A percentile compares a stretch with the other conserved stretches of the same genome.
Conservation (phyloP, 2,797 vertebrate genomes). For the Liparis tanakae region DNA sequence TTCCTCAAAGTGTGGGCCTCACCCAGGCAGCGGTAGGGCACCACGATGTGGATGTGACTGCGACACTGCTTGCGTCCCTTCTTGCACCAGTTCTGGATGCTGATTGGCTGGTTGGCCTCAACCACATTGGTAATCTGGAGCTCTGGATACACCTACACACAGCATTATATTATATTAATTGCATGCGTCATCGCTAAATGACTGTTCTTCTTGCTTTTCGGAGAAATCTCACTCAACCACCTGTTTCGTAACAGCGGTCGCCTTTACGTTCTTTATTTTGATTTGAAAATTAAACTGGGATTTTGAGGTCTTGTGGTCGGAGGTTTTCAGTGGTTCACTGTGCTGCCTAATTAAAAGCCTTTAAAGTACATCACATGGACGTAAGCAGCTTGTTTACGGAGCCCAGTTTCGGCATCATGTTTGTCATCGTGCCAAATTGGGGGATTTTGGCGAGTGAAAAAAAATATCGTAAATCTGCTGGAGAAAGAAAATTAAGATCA, state of each 20-base stretch:
- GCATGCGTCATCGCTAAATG: too few species aligned
- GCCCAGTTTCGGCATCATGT: slow-evolving; percentile 36
- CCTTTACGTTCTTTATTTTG: too few species aligned
- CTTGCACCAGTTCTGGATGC: slow-evolving; percentile 96
- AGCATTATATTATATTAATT: too few species aligned
- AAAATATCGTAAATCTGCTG: slow-evolving; percentile 25
- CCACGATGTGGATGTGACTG: slow-evolving; percentile 91
- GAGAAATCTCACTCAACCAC: slow-evolving; percentile 30
- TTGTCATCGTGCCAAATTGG: slow-evolving; percentile 46
- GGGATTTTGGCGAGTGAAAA: slow-evolving; percentile 51
- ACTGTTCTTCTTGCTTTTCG: slow-evolving; percentile 2
- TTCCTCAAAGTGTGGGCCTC: slow-evolving; percentile 7
- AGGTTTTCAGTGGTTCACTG: not conserved
- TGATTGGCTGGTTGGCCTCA: slow-evolving; percentile 94
- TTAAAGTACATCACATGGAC: slow-evolving; percentile 47
- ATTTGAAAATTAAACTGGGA: too few species aligned
- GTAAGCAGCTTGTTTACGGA: slow-evolving; percentile 62
- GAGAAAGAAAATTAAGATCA: not conserved
- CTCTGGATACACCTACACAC: slow-evolving; percentile 91
- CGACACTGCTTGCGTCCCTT: slow-evolving; percentile 92
- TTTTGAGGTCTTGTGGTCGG: not conserved
- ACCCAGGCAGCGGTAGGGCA: slow-evolving; percentile 96
- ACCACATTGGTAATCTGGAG: slow-evolving; percentile 97
- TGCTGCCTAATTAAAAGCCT: slow-evolving; percentile 34
- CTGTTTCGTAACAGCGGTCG: too few species aligned